Percentiles rank a stretch among this genome's conserved stretches.
phyloP scores from a whole-genome alignment of 1,140 invertebrate species.

The Glomeris maerens region DNA sequence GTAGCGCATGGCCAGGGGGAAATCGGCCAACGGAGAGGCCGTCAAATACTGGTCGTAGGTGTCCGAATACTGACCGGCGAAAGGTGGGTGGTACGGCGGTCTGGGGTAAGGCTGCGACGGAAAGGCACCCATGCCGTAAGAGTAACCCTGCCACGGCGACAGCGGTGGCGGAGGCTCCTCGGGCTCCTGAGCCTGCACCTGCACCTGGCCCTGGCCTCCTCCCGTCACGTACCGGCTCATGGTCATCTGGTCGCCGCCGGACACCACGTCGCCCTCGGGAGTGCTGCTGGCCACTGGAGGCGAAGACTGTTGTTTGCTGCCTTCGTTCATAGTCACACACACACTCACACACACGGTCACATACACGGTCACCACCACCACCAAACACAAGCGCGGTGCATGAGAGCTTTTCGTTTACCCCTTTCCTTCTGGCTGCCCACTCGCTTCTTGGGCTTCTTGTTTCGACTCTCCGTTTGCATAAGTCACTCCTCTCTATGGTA shows the following conservation, averaged over 20 bases:
- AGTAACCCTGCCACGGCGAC: constrained; percentile 2
- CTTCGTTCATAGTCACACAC: constrained; percentile 7
- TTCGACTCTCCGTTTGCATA: no score
- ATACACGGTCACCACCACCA: no score
- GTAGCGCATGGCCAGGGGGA: neutral
- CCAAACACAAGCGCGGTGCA: no score
- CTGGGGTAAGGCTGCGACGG: neutral
- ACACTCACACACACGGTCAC: no score
- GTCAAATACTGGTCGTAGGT: constrained; percentile 2
- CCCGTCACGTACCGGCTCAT: constrained; percentile 1
- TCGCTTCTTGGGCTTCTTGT: no score
- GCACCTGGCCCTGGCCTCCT: neutral
- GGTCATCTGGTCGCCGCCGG: neutral
- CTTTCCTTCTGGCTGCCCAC: no score
- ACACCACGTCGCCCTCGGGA: neutral
- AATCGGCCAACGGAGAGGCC: neutral
- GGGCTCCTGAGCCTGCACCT: neutral
- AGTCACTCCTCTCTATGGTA: no score
- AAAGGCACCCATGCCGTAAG: neutral
- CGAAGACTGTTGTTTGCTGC: neutral
- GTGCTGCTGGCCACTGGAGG: neutral
- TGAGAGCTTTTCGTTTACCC: no score
- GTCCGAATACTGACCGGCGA: constrained; percentile 1
- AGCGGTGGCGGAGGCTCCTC: neutral
- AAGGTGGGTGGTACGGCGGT: neutral